A percentile compares a stretch with the other conserved stretches of the same genome.
phyloP scores from a whole-genome alignment of 2,888 invertebrate species.

The Dinocampus coccinellae region DNA sequence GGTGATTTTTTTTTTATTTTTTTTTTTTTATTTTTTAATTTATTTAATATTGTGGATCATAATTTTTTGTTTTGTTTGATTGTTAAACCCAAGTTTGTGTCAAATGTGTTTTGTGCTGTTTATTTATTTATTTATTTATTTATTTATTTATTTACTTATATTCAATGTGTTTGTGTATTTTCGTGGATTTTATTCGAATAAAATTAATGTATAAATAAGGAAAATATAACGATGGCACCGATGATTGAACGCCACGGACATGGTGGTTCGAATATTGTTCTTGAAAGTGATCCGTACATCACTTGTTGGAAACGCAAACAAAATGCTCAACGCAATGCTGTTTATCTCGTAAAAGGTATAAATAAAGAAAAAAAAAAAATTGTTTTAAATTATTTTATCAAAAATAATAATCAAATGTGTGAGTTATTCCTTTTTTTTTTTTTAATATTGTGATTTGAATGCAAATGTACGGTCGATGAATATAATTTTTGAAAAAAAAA shows the following conservation, averaged over 20 bases:
- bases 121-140: too few species aligned
- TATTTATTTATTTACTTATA: too few species aligned
- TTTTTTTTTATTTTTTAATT: too few species aligned
- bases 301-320: conserved; percentile 55
- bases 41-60: background rate
- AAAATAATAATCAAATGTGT: background rate
- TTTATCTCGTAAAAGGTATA: conserved; percentile 41
- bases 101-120: too few species aligned
- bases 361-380: background rate
- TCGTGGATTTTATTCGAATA: background rate
- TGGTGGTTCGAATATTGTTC: conserved; percentile 32
- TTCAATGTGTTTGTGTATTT: too few species aligned
- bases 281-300: conserved; percentile 52
- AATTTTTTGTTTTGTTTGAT: background rate
- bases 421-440: too few species aligned
- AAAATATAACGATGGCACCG: conserved; percentile 48
- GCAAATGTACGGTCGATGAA: too few species aligned
- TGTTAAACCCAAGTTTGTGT: conserved; percentile 18
- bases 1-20: too few species aligned
- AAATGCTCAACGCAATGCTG: conserved; percentile 46
- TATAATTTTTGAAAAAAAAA: too few species aligned
- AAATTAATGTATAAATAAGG: background rate
- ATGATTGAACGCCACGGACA: conserved; percentile 51
- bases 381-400: background rate
- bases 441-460: too few species aligned